phyloP scores from a whole-genome alignment of 1,140 invertebrate genomes.

The Glomeris maerens region DNA sequence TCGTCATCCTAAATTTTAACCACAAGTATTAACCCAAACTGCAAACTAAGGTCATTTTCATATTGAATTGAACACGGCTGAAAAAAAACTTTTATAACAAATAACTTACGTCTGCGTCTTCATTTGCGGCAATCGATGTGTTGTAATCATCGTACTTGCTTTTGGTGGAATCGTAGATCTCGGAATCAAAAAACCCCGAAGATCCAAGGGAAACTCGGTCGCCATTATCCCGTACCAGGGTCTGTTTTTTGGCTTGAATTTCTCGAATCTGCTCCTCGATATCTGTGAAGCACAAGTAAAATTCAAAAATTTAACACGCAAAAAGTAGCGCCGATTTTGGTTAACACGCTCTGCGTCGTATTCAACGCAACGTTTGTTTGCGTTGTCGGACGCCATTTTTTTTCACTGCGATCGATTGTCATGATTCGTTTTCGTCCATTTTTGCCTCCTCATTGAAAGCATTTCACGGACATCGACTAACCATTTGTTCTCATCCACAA shows the following conservation, averaged over 20 bases:
- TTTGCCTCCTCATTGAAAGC: neutral
- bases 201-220: conserved; percentile 72
- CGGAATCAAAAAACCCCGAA: conserved; percentile 76
- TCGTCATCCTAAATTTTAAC: conserved; percentile 56
- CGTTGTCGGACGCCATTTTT: neutral
- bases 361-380: neutral
- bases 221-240: conserved; percentile 39
- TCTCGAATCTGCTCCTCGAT: conserved; percentile 86
- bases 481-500: neutral
- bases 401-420: neutral
- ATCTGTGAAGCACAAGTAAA: conserved; percentile 41
- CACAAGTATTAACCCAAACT: conserved; percentile 6
- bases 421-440: neutral
- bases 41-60: conserved; percentile 9
- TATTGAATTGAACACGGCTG: conserved; percentile 5
- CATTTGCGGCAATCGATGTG: conserved; percentile 87
- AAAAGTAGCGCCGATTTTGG: neutral
- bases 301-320: neutral
- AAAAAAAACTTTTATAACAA: no score
- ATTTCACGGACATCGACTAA: neutral
- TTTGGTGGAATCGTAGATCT: conserved; percentile 67
- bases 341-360: neutral
- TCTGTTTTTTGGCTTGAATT: conserved; percentile 71
- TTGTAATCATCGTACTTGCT: conserved; percentile 86
- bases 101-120: conserved; percentile 59